Evolutionary conservation across 2,113 vertebrate species (phyloP).

Genomic region (Pangasianodon hypophthalmus): DNA sequence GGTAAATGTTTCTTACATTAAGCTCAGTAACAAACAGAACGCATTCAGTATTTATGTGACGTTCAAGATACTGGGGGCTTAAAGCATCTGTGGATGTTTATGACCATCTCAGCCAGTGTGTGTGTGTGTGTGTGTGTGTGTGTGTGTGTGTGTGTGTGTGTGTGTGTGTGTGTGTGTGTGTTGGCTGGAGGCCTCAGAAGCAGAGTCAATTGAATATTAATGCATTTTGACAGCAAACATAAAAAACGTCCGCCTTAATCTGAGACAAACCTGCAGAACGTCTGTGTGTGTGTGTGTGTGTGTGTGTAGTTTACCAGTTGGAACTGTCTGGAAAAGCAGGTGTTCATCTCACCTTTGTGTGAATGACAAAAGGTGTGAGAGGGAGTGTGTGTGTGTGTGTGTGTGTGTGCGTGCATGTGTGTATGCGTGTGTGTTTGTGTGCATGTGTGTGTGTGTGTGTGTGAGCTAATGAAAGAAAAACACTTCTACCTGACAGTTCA

Average conservation of each 20-base stretch:
- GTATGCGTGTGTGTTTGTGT: background rate
- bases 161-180: constrained; percentile 23
- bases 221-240: constrained; percentile 42
- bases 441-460: background rate
- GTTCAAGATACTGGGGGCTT: background rate
- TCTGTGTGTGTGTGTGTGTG: constrained; percentile 11
- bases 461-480: constrained; percentile 23
- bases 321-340: constrained; percentile 53
- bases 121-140: background rate
- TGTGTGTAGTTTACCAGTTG: background rate
- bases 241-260: constrained; percentile 23
- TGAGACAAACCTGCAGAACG: background rate
- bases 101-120: background rate
- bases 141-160: constrained; percentile 5
- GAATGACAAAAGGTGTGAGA: constrained; percentile 1
- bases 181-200: constrained; percentile 19
- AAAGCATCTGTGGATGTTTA: background rate
- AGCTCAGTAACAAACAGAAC: background rate
- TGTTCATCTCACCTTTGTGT: constrained; percentile 23
- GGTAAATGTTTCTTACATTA: background rate
- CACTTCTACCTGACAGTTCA: constrained; percentile 22
- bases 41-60: background rate
- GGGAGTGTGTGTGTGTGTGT: background rate
- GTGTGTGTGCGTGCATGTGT: background rate
- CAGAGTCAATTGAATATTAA: constrained; percentile 32